Base-by-base conservation (phyloP, 1,140 invertebrate genomes). In the Heliconius nattereri region DNA sequence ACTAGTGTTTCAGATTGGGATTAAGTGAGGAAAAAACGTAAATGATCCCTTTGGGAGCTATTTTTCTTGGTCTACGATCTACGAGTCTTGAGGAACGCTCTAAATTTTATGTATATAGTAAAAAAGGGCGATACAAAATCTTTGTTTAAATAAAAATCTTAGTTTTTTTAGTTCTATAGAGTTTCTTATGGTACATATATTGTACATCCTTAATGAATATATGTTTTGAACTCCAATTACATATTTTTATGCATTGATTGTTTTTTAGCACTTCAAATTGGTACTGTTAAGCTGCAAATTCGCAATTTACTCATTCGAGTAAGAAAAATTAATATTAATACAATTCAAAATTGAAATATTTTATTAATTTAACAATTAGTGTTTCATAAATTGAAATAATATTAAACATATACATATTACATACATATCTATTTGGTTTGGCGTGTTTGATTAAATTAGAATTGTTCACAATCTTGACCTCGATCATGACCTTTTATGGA, bases 361-460 rank as follows among this genome's bases (percentile, higher is more conserved):
- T 45, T 49, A 49, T 49, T 6, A 19, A 49, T 49, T 6, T 57
- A 23, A 57, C n/a, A 57, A 57, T 57, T 11, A n/a, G n/a, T 57
- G 7, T 3, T 3, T 9, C n/a, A 60, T n/a, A 60, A n/a, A 20
- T 60, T 23, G 1, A 11, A 60, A 11, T 26, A 26, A 23, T 26
- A 9, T 60, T 26, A 60, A 0, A 60, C 20, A 29, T 29, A 66
- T 16, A 26, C 11, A 26, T 66, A 26, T 66, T 7, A 29, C 13
- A 66, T 16, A 26, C 3, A 5, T 66, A 29, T 29, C 60, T 66
- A 66, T 66, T 66, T 66, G 26, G 16, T 26, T 26, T 66, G 29
- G 26, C 60, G 26, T 66, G 13, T 66, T 66, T 66, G 60, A 66
- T 66, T 66, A 16, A 66, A 66, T 66, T 66, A 66, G 26, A 66